phyloP scores from a whole-genome alignment of 2,113 vertebrate species.

The Connochaetes taurinus region DNA sequence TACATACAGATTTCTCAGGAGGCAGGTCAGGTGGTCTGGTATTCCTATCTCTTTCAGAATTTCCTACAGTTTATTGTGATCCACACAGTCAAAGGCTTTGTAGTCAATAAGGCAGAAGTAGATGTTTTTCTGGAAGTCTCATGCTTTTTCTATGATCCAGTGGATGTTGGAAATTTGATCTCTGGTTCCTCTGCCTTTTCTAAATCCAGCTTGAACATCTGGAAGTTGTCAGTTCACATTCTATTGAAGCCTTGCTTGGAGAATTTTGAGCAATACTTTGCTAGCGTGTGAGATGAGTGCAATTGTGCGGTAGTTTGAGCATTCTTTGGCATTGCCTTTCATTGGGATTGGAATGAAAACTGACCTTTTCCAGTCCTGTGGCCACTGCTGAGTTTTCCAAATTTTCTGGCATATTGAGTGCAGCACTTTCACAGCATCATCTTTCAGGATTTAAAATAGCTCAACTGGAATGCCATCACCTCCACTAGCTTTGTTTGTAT shows the following conservation, averaged over 20 bases:
- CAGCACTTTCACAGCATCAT: background rate
- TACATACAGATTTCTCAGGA: background rate
- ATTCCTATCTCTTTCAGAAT: background rate
- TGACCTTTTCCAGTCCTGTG: background rate
- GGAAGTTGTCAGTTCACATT: background rate
- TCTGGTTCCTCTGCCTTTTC: background rate
- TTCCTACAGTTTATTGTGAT: background rate
- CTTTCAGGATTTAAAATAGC: background rate
- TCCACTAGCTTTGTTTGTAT: background rate
- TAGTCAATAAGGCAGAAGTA: background rate
- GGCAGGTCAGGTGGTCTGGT: background rate
- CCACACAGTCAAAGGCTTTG: background rate
- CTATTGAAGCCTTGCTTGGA: background rate
- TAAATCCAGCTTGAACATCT: background rate
- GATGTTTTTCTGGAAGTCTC: background rate
- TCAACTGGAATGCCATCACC: background rate
- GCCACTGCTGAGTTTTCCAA: background rate
- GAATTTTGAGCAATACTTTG: background rate
- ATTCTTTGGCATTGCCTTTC: background rate
- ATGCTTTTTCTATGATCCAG: background rate
- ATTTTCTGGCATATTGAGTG: background rate
- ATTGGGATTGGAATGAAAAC: background rate
- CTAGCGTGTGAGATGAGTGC: background rate
- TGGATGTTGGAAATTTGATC: background rate
- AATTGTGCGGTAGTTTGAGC: background rate